These are phyloP conservation scores for Buteo buteo DNA, from an alignment of 2,113 vertebrate genomes.

Conservation along the genomic window DNA sequence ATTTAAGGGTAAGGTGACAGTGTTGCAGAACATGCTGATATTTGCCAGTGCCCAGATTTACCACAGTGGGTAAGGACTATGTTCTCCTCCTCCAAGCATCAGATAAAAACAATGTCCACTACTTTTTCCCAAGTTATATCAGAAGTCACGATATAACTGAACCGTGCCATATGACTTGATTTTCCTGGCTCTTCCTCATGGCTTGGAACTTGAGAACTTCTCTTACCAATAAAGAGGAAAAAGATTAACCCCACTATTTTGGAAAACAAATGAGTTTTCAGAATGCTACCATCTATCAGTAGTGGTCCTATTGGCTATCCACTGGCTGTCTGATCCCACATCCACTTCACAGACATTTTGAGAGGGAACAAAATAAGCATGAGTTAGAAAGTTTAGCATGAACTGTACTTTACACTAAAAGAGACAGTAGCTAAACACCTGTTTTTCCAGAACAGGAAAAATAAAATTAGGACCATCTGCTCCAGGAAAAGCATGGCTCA, in stretches of 20 bases:
- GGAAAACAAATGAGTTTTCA: background rate
- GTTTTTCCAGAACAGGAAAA: background rate
- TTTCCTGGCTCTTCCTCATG: background rate
- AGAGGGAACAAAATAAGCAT: background rate
- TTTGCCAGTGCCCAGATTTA: background rate
- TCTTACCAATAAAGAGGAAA: background rate
- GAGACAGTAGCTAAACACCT: background rate
- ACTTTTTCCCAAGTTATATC: background rate
- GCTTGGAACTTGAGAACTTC: background rate
- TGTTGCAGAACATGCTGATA: background rate
- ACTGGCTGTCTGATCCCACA: background rate
- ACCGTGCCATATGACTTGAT: accelerated
- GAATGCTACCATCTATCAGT: background rate
- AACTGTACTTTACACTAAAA: background rate
- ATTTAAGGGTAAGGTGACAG: background rate
- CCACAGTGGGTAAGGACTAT: background rate
- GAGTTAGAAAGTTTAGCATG: background rate
- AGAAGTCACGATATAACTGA: background rate
- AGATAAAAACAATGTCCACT: background rate
- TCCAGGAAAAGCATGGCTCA: background rate
- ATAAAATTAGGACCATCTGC: background rate
- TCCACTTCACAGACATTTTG: background rate
- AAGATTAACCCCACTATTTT: background rate
- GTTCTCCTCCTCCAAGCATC: background rate
- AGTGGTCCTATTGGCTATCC: background rate